Percentiles rank a stretch among this genome's conserved stretches.
These are phyloP conservation scores for Datnioides undecimradiatus DNA, from an alignment of 2,113 vertebrate species.

Conservation along the genomic window DNA sequence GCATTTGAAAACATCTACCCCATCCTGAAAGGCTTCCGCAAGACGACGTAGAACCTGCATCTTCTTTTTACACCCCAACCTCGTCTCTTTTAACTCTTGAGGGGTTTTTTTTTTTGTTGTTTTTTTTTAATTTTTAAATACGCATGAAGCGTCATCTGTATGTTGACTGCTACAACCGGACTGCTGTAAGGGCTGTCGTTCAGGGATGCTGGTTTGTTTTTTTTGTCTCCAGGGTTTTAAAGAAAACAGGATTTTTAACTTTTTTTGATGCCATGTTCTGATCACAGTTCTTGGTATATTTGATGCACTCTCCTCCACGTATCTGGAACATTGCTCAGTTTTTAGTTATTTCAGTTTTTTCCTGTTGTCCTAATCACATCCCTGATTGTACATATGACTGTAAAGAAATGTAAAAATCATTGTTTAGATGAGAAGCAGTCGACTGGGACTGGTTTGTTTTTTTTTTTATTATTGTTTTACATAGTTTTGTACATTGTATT, in stretches of 20 bases:
- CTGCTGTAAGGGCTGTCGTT: constrained; percentile 42
- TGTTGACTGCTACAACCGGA: constrained; percentile 35
- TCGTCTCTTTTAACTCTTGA: neutral
- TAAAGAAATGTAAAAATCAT: constrained; percentile 71
- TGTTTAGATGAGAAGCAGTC: constrained; percentile 24
- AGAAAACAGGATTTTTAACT: constrained; percentile 7
- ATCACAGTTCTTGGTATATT: neutral
- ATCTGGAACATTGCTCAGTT: neutral
- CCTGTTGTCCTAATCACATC: constrained; percentile 31
- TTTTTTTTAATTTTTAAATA: constrained; percentile 21
- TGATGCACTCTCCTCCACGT: neutral
- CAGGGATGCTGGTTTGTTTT: neutral
- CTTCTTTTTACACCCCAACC: neutral
- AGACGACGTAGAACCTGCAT: constrained; percentile 90
- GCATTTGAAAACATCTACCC: constrained; percentile 99
- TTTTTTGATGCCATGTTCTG: neutral
- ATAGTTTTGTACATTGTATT: constrained; percentile 65
- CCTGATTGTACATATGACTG: constrained; percentile 71
- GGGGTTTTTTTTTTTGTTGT: constrained; percentile 3
- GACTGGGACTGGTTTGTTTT: constrained; percentile 9
- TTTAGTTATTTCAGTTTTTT: neutral
- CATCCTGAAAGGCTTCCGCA: constrained; percentile 98
- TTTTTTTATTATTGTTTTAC: constrained; percentile 53
- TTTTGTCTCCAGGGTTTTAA: neutral
- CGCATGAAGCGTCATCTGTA: constrained; percentile 6